phyloP scores from a whole-genome alignment of 2,797 vertebrate genomes.

The Gallirallus australis region DNA sequence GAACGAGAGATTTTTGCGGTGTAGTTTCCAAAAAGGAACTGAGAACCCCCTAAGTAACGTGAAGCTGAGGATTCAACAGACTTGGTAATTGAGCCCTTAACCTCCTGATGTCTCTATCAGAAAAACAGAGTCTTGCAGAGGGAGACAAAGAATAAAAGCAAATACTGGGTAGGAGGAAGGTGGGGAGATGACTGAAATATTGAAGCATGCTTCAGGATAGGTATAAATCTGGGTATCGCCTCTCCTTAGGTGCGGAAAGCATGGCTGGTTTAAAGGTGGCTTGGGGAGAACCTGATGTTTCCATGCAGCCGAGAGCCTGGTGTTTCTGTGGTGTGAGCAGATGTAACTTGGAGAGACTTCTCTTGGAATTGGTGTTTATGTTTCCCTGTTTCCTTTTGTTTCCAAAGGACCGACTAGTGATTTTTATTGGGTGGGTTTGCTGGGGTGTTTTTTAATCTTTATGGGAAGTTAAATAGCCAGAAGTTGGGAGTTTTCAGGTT shows the following conservation, averaged over 20 bases:
- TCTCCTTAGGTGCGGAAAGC: conserved; percentile 61
- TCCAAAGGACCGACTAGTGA: neutral
- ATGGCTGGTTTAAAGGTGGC: conserved; percentile 45
- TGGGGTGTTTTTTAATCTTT: neutral
- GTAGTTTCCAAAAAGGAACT: conserved; percentile 58
- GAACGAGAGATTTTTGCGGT: conserved; percentile 45
- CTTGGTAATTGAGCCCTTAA: conserved; percentile 79
- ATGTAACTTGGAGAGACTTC: conserved; percentile 8
- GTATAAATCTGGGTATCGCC: neutral
- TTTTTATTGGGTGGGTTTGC: too few species aligned
- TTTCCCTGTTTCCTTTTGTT: neutral
- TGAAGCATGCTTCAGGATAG: neutral
- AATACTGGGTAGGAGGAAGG: conserved; percentile 59
- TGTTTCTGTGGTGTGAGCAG: neutral
- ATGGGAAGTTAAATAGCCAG: conserved; percentile 4
- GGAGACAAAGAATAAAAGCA: conserved; percentile 64
- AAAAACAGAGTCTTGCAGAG: conserved; percentile 70
- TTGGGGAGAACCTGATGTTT: conserved; percentile 34
- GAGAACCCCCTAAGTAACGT: conserved; percentile 57
- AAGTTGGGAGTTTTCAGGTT: conserved; percentile 31
- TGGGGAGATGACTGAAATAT: conserved; percentile 14
- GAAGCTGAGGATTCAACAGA: conserved; percentile 67
- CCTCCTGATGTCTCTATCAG: conserved; percentile 82
- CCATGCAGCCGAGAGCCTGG: neutral
- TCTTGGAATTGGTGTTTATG: neutral